A percentile compares a stretch with the other conserved stretches of the same genome.
These are phyloP conservation scores for Chaetophractus vellerosus DNA, from an alignment of 2,797 vertebrate species.

Conservation along the genomic window DNA sequence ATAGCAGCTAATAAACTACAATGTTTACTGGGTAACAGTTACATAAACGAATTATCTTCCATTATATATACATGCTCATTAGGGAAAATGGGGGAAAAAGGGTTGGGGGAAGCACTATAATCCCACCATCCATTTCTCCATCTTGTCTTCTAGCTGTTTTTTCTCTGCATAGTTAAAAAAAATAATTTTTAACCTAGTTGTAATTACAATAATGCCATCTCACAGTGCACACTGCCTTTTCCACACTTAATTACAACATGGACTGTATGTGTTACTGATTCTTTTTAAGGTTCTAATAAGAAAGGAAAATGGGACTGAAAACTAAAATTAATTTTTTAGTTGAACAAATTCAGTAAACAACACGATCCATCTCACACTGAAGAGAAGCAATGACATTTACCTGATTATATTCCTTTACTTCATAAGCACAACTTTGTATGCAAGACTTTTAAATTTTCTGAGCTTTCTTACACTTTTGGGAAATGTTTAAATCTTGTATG, in stretches of 20 bases:
- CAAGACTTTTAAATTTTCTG: constrained; percentile 7
- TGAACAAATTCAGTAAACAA: constrained; percentile 30
- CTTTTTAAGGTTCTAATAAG: constrained; percentile 35
- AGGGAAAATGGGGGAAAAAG: not conserved
- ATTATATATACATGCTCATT: not conserved
- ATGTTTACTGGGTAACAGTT: constrained; percentile 24
- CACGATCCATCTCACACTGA: constrained; percentile 46
- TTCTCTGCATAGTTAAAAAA: not conserved
- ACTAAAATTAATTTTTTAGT: constrained; percentile 15
- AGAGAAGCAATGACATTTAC: constrained; percentile 9
- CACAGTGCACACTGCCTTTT: not conserved
- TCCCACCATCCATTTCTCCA: not conserved
- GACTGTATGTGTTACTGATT: not conserved
- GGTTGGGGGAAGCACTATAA: not conserved
- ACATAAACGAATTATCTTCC: not conserved
- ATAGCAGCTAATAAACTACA: not conserved
- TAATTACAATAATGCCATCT: not conserved
- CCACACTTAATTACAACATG: not conserved
- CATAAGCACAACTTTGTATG: not conserved
- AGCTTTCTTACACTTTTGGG: constrained; percentile 30
- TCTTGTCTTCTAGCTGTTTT: not conserved
- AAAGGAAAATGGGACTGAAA: constrained; percentile 52
- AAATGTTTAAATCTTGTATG: constrained; percentile 40
- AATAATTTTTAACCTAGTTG: not conserved
- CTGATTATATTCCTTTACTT: constrained; percentile 61